Conservation (phyloP, 1,140 invertebrate species). For the Euglossa dilemma region DNA sequence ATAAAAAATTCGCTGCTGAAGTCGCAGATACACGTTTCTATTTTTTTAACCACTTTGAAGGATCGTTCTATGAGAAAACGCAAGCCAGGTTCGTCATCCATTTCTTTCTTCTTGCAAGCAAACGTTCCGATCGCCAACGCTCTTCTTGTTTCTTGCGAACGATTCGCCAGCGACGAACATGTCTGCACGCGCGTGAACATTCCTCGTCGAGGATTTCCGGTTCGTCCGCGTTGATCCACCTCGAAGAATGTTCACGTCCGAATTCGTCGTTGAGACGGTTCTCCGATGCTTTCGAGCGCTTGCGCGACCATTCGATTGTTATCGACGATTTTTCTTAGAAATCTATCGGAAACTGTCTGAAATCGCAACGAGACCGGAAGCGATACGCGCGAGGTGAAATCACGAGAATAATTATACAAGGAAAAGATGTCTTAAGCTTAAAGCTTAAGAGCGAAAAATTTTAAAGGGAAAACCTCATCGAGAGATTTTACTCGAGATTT, state of each 20-base stretch:
- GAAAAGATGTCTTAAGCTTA: not conserved
- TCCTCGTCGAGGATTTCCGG: conserved; percentile 13
- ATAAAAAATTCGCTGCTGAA: conserved; percentile 2
- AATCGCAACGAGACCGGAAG: not conserved
- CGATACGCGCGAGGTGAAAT: too few relatives aligned
- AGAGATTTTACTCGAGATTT: not conserved
- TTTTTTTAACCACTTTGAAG: conserved; percentile 30
- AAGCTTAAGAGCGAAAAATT: not conserved
- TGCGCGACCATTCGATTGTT: not conserved
- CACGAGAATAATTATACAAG: not conserved
- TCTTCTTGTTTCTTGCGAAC: conserved; percentile 41
- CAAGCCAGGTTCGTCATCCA: conserved; percentile 31
- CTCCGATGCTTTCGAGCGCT: conserved; percentile 15
- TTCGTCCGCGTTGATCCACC: not conserved
- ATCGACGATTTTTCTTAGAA: not conserved
- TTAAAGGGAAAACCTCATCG: too few relatives aligned
- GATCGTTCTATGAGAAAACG: not conserved
- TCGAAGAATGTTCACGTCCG: not conserved
- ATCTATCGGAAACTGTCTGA: not conserved
- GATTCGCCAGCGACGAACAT: not conserved
- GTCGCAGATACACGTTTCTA: conserved; percentile 18
- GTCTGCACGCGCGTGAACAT: not conserved
- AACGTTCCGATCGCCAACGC: conserved; percentile 38
- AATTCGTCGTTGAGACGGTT: not conserved
- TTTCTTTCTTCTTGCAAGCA: conserved; percentile 31